Conservation (phyloP, 2,888 invertebrate species). For the Synergus japonicus region DNA sequence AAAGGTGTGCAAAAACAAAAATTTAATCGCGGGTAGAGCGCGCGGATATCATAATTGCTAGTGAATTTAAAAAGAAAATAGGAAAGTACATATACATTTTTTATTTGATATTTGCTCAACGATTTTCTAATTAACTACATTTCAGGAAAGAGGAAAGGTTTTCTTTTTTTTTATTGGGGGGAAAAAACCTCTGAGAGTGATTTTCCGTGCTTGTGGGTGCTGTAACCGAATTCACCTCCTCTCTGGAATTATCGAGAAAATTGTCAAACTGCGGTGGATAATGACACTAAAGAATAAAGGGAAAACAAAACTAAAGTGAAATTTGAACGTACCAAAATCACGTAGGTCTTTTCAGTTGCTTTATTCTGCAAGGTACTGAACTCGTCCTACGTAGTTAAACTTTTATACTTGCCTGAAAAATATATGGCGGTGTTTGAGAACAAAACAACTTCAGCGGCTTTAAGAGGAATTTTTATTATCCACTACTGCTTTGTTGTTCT, state of each 20-base stretch:
- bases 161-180: conserved; percentile 42
- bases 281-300: conserved; percentile 46
- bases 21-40: too few species aligned
- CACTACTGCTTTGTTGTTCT: neutral
- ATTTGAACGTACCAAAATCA: conserved; percentile 56
- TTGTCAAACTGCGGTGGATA: conserved; percentile 59
- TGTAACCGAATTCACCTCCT: conserved; percentile 56
- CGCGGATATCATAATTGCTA: too few species aligned
- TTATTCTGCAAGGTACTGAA: conserved; percentile 52
- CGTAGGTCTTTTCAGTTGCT: conserved; percentile 59
- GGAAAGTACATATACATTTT: too few species aligned
- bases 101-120: too few species aligned
- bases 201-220: conserved; percentile 18
- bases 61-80: too few species aligned
- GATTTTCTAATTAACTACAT: neutral
- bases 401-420: conserved; percentile 57
- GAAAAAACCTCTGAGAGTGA: conserved; percentile 42
- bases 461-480: conserved; percentile 54
- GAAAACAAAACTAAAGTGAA: conserved; percentile 50
- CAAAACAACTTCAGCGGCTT: conserved; percentile 6
- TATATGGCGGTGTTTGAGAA: conserved; percentile 43
- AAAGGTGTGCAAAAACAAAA: too few species aligned
- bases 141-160: conserved; percentile 42
- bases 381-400: conserved; percentile 56
- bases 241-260: conserved; percentile 61